Conservation (phyloP, 2,113 vertebrate genomes). For the Cyphomyrus discorhynchus region DNA sequence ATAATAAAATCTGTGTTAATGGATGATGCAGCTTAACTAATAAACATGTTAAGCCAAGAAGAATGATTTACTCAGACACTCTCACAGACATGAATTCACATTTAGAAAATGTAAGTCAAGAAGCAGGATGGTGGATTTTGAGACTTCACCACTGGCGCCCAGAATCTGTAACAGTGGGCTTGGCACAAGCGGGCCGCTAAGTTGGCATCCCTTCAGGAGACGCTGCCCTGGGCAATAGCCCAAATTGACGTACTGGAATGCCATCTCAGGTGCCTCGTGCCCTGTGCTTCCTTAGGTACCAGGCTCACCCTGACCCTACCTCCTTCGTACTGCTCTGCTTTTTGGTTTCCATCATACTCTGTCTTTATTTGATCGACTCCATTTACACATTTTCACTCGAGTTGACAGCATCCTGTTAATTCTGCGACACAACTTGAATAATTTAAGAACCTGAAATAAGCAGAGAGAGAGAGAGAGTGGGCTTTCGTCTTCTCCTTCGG, state of each 20-base stretch:
- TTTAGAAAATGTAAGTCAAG: neutral
- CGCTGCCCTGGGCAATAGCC: neutral
- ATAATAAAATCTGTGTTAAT: neutral
- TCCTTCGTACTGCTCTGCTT: neutral
- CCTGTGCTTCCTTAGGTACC: neutral
- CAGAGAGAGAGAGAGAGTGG: neutral
- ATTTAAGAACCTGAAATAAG: slow-evolving; percentile 2
- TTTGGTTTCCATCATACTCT: neutral
- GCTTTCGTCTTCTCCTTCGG: neutral
- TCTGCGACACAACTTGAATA: neutral
- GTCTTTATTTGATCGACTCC: neutral
- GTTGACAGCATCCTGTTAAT: neutral
- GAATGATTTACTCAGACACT: neutral
- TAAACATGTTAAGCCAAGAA: neutral
- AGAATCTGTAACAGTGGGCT: neutral
- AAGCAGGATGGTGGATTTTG: neutral
- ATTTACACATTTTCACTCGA: neutral
- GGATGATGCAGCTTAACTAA: neutral
- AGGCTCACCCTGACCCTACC: neutral
- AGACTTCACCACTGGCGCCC: neutral
- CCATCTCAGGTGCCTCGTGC: neutral
- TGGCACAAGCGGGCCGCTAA: neutral
- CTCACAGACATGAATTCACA: neutral
- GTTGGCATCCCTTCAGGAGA: neutral
- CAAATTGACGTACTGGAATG: neutral